Conservation (phyloP, 2,888 invertebrate genomes). For the Litoditis marina region DNA sequence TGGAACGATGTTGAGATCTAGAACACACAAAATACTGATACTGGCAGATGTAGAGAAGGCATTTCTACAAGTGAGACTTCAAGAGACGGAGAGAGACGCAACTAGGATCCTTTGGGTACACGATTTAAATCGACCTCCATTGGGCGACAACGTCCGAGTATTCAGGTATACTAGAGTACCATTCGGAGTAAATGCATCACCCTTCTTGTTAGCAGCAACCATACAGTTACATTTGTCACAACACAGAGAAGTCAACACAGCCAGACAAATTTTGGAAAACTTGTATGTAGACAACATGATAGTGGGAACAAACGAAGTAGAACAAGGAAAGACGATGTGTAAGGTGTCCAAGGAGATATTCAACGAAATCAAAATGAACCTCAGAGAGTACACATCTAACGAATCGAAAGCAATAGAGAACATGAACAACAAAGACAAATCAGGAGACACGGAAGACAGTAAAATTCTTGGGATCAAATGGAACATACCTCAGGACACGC, state of each 20-base stretch:
- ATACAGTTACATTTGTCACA: no score
- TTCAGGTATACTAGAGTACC: constrained; percentile 32
- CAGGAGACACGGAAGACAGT: no score
- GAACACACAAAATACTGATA: constrained; percentile 14
- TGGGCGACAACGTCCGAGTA: constrained; percentile 22
- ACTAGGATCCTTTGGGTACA: constrained; percentile 34
- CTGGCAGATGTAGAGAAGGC: constrained; percentile 43
- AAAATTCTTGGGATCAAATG: no score
- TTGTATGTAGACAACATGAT: constrained; percentile 12
- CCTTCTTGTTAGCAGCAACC: constrained; percentile 27
- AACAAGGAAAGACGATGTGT: constrained; percentile 2
- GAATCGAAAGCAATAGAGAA: no score
- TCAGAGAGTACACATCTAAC: constrained; percentile 8
- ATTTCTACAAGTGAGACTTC: constrained; percentile 34
- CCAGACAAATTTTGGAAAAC: not conserved
- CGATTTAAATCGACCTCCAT: constrained; percentile 15
- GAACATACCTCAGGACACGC: no score
- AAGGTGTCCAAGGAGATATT: not conserved
- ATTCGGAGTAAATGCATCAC: constrained; percentile 30
- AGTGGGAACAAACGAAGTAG: not conserved
- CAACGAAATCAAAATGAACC: not conserved
- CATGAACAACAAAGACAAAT: no score
- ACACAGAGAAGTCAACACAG: not conserved
- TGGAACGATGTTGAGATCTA: constrained; percentile 27
- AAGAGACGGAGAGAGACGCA: constrained; percentile 22